Evolutionary conservation across 2,888 invertebrate species (phyloP), one percentile per base, ranked within the genome.

Genomic region (Mythimna vitellina): DNA sequence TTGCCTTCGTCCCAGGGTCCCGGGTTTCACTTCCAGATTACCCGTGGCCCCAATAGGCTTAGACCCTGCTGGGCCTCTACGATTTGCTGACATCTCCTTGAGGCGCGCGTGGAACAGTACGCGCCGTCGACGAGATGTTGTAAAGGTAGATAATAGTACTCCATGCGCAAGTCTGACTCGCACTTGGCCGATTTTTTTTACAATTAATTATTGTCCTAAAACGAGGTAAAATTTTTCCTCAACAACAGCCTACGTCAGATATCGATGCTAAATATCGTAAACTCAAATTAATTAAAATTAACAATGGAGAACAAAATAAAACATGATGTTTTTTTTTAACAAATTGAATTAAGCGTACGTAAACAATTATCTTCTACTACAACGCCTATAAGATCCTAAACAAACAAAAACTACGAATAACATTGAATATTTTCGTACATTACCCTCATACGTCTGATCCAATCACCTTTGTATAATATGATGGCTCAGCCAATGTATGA

Each of bases 341-440:
- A 82, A 76, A 83, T 76, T 84, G 70, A 54, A 80, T 82, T 38
- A 58, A 58, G 32, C 42, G 42, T 62, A 62, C 49, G 51, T 64
- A 82, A 82, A 82, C 72, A 84, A 71, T 84, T 66, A 69, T 20
- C 35, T 65, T 42, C 5, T 51, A 46, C 29, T 71, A 57, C 64
- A 69, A 65, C 72, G 58, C 70, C 63, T 65, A n/a, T 69, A 57
- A 14, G 32, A 35, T 68, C 85, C 83, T 82, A 84, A 85, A 49
- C 63, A 82, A 84, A 69, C 73, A 82, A 32, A 62, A 74, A 79
- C 38, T 67, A 65, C 46, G 53, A 10, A 63, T 35, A 53, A 61
- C 17, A 64, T 72, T 32, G 54, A 61, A 81, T 73, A 73, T 75
- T 82, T 78, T 73, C 66, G 71, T 66, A 79, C 32, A 69, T 78